These are phyloP conservation scores for Pelodiscus sinensis DNA, from an alignment of 2,113 vertebrate species.

Conservation along the genomic window DNA sequence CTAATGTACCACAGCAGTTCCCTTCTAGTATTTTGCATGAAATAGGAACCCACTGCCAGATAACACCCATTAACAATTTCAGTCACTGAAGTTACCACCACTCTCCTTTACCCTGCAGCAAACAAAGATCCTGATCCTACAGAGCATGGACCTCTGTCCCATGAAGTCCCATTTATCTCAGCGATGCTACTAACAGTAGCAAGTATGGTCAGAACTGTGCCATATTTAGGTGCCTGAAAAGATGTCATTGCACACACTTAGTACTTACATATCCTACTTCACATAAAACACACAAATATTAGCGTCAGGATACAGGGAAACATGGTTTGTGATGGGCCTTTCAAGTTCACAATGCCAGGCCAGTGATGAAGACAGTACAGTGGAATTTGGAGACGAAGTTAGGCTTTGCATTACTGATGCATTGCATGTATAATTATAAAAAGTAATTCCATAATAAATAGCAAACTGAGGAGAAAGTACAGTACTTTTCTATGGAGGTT, in stretches of 20 bases:
- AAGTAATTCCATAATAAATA: constrained; percentile 59
- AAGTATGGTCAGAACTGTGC: background rate
- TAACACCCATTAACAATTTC: background rate
- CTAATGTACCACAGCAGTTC: background rate
- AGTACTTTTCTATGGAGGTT: background rate
- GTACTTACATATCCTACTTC: background rate
- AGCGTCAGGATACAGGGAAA: constrained; percentile 12
- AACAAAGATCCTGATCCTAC: background rate
- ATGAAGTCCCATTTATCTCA: fast-evolving
- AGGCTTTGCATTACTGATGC: constrained; percentile 53
- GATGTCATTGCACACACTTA: background rate
- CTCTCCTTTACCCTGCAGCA: constrained; percentile 36
- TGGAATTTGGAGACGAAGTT: constrained; percentile 64
- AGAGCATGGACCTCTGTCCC: background rate
- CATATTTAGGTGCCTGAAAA: background rate
- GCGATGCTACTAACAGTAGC: background rate
- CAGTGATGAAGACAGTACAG: constrained; percentile 58
- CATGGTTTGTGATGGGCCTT: constrained; percentile 21
- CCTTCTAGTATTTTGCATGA: constrained; percentile 15
- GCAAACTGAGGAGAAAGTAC: background rate
- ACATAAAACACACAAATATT: background rate
- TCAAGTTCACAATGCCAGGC: constrained; percentile 56
- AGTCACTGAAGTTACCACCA: background rate
- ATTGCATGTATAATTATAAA: constrained; percentile 47
- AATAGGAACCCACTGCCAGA: constrained; percentile 1